These are phyloP conservation scores for Phyllotis vaccarum DNA, from an alignment of 2,797 vertebrate species.

Conservation along the genomic window DNA sequence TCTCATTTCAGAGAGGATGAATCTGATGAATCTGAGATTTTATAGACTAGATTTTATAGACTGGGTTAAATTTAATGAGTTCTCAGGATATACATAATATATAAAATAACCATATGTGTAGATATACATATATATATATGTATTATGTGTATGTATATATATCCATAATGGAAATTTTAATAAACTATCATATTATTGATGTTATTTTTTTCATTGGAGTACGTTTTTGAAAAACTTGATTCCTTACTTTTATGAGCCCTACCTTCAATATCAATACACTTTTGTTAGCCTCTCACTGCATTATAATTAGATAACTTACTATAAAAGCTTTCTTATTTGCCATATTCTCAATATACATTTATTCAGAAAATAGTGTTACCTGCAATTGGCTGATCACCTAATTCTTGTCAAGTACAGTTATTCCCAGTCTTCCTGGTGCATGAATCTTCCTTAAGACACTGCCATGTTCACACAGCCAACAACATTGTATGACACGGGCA, in stretches of 20 bases:
- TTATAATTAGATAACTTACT: background rate
- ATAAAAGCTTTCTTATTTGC: background rate
- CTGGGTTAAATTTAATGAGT: background rate
- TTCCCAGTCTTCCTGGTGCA: background rate
- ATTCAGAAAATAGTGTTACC: background rate
- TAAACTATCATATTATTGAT: background rate
- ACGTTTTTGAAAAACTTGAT: background rate
- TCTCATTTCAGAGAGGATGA: background rate
- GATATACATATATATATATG: too few species aligned
- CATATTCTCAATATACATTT: background rate
- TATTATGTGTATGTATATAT: too few species aligned
- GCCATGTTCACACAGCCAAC: background rate
- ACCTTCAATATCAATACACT: background rate
- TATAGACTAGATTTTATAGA: too few species aligned
- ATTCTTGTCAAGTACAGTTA: background rate
- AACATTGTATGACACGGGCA: rapidly evolving
- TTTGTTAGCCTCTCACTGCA: background rate
- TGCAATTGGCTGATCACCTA: background rate
- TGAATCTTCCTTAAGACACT: background rate
- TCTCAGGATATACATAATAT: background rate
- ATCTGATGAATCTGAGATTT: background rate
- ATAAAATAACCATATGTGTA: too few species aligned
- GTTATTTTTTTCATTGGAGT: background rate
- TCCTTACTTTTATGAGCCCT: background rate
- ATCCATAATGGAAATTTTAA: background rate